Evolutionary conservation across 2,113 vertebrate species (phyloP).

Genomic region (Rhabdornis inornatus): DNA sequence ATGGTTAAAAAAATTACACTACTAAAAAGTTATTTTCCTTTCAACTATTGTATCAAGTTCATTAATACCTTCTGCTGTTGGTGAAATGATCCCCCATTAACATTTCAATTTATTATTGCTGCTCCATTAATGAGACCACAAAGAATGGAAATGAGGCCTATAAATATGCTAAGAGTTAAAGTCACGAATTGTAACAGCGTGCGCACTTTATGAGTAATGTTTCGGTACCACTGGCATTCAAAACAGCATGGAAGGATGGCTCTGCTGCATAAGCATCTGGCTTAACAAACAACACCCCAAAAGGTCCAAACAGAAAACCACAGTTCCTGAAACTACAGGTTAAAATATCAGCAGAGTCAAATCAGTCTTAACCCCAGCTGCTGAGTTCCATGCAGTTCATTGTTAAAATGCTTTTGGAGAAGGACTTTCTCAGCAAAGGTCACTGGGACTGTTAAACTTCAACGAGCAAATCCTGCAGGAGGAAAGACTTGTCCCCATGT

Average conservation of each 20-base stretch:
- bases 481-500: background rate
- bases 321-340: background rate
- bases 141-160: constrained; percentile 65
- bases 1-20: background rate
- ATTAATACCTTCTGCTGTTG: constrained; percentile 53
- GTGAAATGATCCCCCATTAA: constrained; percentile 59
- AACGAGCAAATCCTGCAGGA: background rate
- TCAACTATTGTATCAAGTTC: constrained; percentile 44
- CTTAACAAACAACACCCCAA: background rate
- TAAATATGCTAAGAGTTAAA: constrained; percentile 65
- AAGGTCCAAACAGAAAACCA: background rate
- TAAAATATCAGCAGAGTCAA: background rate
- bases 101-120: constrained; percentile 65
- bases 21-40: constrained; percentile 50
- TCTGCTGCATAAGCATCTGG: background rate
- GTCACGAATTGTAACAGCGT: background rate
- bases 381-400: background rate
- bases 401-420: background rate
- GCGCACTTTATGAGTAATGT: background rate
- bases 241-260: background rate
- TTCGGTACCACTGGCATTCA: background rate
- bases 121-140: constrained; percentile 64
- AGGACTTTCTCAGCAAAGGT: background rate
- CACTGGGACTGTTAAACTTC: background rate
- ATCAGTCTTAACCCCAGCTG: background rate